These are phyloP conservation scores for Poecilia latipinna DNA, from an alignment of 2,113 vertebrate species.

Conservation along the genomic window DNA sequence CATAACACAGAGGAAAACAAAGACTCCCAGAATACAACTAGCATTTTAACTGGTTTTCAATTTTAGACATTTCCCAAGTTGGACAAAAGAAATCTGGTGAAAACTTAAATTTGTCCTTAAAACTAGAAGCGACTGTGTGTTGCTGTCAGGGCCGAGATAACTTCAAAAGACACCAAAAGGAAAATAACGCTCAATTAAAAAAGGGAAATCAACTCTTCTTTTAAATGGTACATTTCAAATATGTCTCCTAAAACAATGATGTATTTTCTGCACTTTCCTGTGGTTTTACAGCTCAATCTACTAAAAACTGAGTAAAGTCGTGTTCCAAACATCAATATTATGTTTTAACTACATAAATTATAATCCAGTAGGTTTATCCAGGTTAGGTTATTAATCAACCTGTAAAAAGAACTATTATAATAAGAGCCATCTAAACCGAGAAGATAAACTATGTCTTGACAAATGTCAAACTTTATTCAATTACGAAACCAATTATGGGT, in stretches of 20 bases:
- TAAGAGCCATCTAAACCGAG: not conserved
- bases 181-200: not conserved
- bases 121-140: too few relatives aligned
- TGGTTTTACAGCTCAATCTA: too few relatives aligned
- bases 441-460: not conserved
- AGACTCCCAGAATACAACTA: not conserved
- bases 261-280: too few relatives aligned
- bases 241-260: too few relatives aligned
- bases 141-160: not conserved
- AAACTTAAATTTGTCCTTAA: too few relatives aligned
- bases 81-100: too few relatives aligned
- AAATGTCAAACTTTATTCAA: not conserved
- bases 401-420: not conserved
- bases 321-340: not conserved
- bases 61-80: not conserved
- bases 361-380: not conserved
- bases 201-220: too few relatives aligned
- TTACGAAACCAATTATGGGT: not conserved
- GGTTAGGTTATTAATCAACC: not conserved
- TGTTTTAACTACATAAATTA: not conserved
- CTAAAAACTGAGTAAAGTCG: not conserved
- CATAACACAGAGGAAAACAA: too few relatives aligned
- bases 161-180: not conserved
- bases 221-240: too few relatives aligned
- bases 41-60: not conserved